Base-by-base conservation (phyloP, 2,113 vertebrate genomes). In the Phocoena sinus region DNA sequence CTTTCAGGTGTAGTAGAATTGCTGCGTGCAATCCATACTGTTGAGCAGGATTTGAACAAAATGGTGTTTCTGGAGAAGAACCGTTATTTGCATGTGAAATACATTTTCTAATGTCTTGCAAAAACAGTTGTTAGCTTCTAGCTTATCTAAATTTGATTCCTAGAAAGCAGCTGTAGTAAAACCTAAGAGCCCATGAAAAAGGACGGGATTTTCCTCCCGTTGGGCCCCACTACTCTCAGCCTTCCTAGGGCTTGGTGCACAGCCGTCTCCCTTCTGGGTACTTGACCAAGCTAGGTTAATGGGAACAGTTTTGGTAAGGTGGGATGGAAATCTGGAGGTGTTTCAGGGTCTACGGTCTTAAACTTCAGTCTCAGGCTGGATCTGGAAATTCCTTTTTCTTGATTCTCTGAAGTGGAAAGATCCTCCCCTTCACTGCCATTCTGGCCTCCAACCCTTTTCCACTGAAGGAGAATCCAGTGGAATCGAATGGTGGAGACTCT, bases 11-110 rank as follows among this genome's bases (percentile, higher is more conserved):
- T n/a, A 63, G 74, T 60, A 63, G 62, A 63, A 81, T 79, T 77
- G 25, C 33, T 38, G 10, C 33, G 28, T 62, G 31, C 33, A 67
- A 53, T 92, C 2, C 1, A 36, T 63, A 70, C 28, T 60, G 0
- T 88, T 18, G 1, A 86, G n/a, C 44, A 82, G 60, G 88, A 60
- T 62, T 89, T 58, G 65, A 89, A 85, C 58, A 94, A 65, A 91
- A 58, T 68, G 14, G 1, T 97, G 15, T 92, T 91, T 79, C 80
- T 97, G 68, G 71, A 93, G 53, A 73, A 84, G 88, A 87, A n/a
- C 26, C 11, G 8, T 76, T 92, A 7, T 33, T 85, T 82, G 31
- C 5, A 2, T 68, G 10, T 86, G 81, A 91, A 90, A 68, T 62
- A 13, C 8, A 21, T 84, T 93, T 90, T 68, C 65, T 85, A 28